Evolutionary conservation across 2,113 vertebrate species (phyloP), one percentile per base, ranked within the genome.

Genomic region (Xenopus laevis): DNA sequence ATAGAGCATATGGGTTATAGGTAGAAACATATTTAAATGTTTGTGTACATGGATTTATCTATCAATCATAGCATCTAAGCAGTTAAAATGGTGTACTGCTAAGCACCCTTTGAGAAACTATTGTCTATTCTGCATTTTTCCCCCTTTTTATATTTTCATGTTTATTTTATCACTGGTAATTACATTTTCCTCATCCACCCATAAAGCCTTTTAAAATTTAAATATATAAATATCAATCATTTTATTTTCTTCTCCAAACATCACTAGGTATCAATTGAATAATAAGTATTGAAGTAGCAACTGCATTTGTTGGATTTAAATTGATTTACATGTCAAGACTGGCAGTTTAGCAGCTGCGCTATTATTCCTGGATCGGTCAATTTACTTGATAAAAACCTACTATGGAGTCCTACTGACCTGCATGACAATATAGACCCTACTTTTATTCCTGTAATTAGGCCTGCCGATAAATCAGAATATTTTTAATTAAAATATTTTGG

Each of bases 401-500:
- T 92, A 91, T 89, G 89, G 91, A 90, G 91, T 89, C 88, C 87
- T 85, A 79, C 89, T 92, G 91, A 92, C 90, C 91, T 91, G 89
- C 89, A 89, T 91, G 90, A 92, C 91, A 92, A 91, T 92, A 91
- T 92, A 90, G 89, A 79, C 87, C 87, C 86, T 89, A 91, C 91
- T 92, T 91, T 87, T 91, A 86, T 91, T 92, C 90, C 88, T 87
- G 88, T 92, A 91, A 92, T 92, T 92, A 92, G 89, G 89, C 86
- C 86, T 88, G 88, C 85, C 23, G 87, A 86, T 92, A 92, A 92
- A 88, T 92, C 88, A 87, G 90, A 92, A 92, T 91, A 92, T 92
- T 92, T 92, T 92, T 92, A 92, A 92, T 92, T 92, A 92, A 92
- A 92, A 91, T 91, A 92, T 92, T 92, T 92, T 92, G 91, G 91